These are phyloP conservation scores for Venustaconcha ellipsiformis DNA, from an alignment of 1,140 invertebrate species.

Conservation along the genomic window DNA sequence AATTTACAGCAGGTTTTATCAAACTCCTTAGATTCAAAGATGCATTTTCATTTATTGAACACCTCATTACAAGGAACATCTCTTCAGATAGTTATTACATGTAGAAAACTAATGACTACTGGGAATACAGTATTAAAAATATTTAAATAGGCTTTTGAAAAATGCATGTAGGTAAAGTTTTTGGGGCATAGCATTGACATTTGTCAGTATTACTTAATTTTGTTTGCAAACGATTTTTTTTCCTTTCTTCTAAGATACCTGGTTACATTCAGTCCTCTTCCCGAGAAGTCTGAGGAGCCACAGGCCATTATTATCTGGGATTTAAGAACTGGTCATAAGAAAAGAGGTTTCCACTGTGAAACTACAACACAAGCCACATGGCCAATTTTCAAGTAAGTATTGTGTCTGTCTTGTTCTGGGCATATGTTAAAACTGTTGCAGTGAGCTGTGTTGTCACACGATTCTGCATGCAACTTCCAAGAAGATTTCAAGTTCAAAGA, in stretches of 20 bases:
- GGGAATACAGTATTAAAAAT: background rate
- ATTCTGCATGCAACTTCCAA: too few species aligned
- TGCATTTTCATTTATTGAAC: too few species aligned
- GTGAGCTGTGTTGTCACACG: too few species aligned
- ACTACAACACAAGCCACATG: conserved; percentile 81
- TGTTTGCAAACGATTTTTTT: background rate
- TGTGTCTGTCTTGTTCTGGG: too few species aligned
- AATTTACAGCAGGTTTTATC: too few species aligned
- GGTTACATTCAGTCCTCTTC: conserved; percentile 88
- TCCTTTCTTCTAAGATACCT: conserved; percentile 76
- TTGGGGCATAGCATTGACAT: background rate
- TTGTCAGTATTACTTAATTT: background rate
- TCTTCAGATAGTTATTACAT: too few species aligned
- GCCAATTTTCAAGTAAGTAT: conserved; percentile 85
- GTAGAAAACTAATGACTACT: too few species aligned
- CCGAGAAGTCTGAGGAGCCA: conserved; percentile 74
- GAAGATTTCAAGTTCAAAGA: too few species aligned
- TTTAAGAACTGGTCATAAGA: conserved; percentile 90
- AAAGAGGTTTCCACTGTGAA: conserved; percentile 89
- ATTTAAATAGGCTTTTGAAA: background rate
- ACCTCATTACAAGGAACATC: too few species aligned
- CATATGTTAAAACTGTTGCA: too few species aligned
- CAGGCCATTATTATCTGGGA: conserved; percentile 81
- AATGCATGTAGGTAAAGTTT: background rate
- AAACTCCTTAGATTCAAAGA: too few species aligned